phyloP scores from a whole-genome alignment of 2,797 vertebrate species.

The Rhinogobio ventralis region DNA sequence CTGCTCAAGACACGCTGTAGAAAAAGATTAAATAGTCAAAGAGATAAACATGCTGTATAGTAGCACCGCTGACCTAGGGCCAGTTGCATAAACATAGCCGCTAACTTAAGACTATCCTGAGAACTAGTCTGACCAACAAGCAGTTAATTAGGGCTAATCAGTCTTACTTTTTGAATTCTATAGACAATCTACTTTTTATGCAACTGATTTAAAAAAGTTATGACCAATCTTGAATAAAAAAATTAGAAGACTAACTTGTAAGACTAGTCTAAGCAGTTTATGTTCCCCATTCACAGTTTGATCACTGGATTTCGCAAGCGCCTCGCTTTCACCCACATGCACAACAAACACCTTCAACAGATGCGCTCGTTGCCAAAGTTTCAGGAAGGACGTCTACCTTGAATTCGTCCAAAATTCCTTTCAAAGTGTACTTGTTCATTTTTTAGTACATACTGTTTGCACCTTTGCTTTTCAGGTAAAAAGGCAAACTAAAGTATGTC shows the following conservation, averaged over 20 bases:
- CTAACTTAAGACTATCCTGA: neutral
- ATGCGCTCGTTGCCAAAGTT: neutral
- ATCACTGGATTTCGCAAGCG: conserved; percentile 27
- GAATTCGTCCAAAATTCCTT: neutral
- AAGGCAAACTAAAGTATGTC: neutral
- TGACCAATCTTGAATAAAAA: no score
- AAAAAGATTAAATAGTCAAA: neutral
- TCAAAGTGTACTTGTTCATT: neutral
- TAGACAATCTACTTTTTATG: no score
- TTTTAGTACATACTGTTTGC: neutral
- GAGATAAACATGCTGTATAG: conserved; percentile 38
- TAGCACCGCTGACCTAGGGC: conserved; percentile 3
- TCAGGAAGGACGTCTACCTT: neutral
- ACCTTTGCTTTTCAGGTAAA: neutral
- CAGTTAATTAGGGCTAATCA: neutral
- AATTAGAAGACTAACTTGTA: neutral
- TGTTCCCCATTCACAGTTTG: conserved; percentile 28
- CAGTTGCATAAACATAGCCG: neutral
- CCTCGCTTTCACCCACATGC: neutral
- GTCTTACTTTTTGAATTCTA: no score
- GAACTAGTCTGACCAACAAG: neutral
- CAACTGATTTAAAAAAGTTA: no score
- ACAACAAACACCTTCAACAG: conserved; percentile 1
- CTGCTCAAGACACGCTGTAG: conserved; percentile 56
- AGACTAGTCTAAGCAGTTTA: neutral